phyloP scores from a whole-genome alignment of 1,140 invertebrate species.

The Procambarus clarkii region DNA sequence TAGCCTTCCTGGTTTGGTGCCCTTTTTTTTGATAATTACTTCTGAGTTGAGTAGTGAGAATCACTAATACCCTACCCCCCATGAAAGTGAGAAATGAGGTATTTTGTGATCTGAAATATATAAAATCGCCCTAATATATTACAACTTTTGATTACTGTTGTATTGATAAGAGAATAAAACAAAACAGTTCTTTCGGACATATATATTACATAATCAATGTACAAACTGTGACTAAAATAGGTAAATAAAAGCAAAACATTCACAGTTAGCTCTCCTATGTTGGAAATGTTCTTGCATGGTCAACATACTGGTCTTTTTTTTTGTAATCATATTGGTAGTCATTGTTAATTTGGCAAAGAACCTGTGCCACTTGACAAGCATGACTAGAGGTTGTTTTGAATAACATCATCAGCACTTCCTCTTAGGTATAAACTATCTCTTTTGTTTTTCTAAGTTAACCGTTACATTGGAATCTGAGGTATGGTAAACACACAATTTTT shows the following conservation, averaged over 20 bases:
- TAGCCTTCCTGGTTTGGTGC: too few species aligned
- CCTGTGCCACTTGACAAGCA: conserved; percentile 16
- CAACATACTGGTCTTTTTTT: not conserved
- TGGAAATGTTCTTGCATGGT: conserved; percentile 1
- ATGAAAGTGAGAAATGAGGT: too few species aligned
- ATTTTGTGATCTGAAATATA: too few species aligned
- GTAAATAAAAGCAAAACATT: conserved; percentile 29
- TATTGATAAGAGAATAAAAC: not conserved
- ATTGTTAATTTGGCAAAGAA: conserved; percentile 4
- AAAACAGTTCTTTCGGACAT: not conserved
- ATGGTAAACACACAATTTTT: not conserved
- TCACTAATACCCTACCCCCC: too few species aligned
- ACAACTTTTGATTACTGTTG: too few species aligned
- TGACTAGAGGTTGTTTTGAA: conserved; percentile 32
- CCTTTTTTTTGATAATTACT: too few species aligned
- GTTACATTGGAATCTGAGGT: not conserved
- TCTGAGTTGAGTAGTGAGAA: too few species aligned
- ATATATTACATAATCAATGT: conserved; percentile 49
- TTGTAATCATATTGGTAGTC: not conserved
- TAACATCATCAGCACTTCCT: not conserved
- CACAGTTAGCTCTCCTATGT: conserved; percentile 3
- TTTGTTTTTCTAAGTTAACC: not conserved
- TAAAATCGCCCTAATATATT: too few species aligned
- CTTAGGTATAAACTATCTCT: not conserved
- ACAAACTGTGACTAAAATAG: conserved; percentile 37